A percentile compares a stretch with the other conserved stretches of the same genome.
Conservation (phyloP, 2,113 vertebrate genomes). For the Terrapene triunguis region DNA sequence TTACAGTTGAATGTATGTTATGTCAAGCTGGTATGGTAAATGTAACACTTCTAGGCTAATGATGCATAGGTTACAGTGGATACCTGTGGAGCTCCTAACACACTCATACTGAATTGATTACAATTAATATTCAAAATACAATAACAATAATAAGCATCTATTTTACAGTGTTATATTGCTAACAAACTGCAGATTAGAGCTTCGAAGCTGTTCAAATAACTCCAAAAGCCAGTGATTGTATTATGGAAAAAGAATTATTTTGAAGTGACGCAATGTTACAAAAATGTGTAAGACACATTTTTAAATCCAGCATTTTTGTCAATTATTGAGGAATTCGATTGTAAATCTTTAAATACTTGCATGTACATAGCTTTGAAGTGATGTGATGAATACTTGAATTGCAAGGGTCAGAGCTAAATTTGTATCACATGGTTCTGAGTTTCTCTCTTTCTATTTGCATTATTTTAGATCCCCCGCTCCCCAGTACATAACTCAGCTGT, state of each 20-base stretch:
- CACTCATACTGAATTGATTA: neutral
- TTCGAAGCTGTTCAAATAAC: neutral
- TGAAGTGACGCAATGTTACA: neutral
- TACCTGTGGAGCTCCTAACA: neutral
- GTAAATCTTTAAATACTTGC: neutral
- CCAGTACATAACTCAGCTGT: neutral
- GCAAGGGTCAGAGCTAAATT: neutral
- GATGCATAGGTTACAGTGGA: neutral
- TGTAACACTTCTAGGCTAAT: neutral
- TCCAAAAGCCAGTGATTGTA: neutral
- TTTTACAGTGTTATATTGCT: neutral
- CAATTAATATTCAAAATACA: conserved; percentile 10
- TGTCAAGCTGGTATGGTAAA: neutral
- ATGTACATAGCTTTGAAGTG: neutral
- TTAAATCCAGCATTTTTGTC: neutral
- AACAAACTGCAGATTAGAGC: neutral
- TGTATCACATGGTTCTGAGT: neutral
- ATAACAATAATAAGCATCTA: neutral
- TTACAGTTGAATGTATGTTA: neutral
- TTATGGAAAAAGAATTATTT: neutral
- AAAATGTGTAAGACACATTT: neutral
- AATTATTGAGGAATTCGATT: neutral
- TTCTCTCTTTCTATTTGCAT: neutral
- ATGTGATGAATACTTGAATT: neutral
- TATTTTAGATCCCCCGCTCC: neutral